These are phyloP conservation scores for Phrynocephalus forsythii DNA, from an alignment of 2,797 vertebrate genomes.

Conservation along the genomic window DNA sequence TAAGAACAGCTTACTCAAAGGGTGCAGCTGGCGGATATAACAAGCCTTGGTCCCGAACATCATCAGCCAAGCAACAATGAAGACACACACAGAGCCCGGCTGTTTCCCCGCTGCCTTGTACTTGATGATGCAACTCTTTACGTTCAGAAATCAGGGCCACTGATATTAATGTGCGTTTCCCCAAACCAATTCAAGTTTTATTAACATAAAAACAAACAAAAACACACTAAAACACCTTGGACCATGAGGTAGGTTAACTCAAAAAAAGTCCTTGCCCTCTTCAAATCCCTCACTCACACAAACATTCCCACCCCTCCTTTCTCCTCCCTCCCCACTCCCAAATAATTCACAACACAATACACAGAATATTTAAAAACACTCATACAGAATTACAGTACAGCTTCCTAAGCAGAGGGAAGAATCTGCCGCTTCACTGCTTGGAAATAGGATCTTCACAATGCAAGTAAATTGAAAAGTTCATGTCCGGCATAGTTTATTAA, in stretches of 20 bases:
- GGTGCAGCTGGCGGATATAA: neutral
- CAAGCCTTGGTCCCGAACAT: neutral
- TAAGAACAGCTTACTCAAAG: conserved; percentile 16
- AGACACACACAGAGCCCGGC: conserved; percentile 25
- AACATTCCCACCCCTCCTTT: neutral
- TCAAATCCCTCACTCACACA: neutral
- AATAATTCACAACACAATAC: neutral
- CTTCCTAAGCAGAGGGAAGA: neutral
- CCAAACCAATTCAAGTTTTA: conserved; percentile 63
- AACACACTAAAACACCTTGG: conserved; percentile 39
- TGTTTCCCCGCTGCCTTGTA: neutral
- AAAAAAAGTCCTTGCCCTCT: conserved; percentile 44
- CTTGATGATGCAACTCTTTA: neutral
- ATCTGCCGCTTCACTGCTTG: neutral
- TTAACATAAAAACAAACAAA: conserved; percentile 29
- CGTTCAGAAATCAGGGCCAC: conserved; percentile 50
- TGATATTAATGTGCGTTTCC: conserved; percentile 31
- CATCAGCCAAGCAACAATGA: neutral
- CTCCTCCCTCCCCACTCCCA: conserved; percentile 20
- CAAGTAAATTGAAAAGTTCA: neutral
- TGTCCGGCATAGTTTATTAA: neutral
- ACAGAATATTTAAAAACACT: conserved; percentile 9
- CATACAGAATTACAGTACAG: conserved; percentile 39
- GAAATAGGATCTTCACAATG: neutral
- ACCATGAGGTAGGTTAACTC: conserved; percentile 74